Percentiles rank a stretch among this genome's conserved stretches.
These are phyloP conservation scores for Myxocyprinus asiaticus DNA, from an alignment of 2,113 vertebrate species.

Conservation along the genomic window DNA sequence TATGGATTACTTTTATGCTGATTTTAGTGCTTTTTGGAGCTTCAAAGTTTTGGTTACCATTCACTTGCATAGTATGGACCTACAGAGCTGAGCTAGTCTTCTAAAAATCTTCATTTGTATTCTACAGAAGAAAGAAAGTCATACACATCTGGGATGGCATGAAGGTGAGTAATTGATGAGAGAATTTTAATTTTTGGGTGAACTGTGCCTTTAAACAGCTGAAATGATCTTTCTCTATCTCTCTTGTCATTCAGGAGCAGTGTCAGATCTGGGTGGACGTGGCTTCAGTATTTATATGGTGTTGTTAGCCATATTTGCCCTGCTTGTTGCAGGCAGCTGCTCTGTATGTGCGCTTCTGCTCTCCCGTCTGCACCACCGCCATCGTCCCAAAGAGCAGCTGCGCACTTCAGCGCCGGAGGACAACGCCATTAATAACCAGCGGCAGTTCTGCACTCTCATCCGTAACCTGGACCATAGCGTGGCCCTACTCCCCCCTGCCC, in stretches of 20 bases:
- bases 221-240: background rate
- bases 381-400: conserved; percentile 68
- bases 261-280: conserved; percentile 58
- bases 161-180: too few species aligned
- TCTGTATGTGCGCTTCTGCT: conserved; percentile 67
- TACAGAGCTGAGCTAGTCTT: too few species aligned
- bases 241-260: conserved; percentile 55
- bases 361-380: conserved; percentile 69
- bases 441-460: conserved; percentile 77
- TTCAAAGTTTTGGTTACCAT: too few species aligned
- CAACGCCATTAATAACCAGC: conserved; percentile 79
- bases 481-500: conserved; percentile 53
- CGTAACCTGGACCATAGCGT: conserved; percentile 71
- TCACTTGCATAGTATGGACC: too few species aligned
- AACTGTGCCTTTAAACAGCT: too few species aligned
- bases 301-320: conserved; percentile 67
- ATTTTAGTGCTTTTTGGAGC: too few species aligned
- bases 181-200: too few species aligned
- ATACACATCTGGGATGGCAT: too few species aligned
- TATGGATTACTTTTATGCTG: too few species aligned
- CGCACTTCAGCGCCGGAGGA: conserved; percentile 49
- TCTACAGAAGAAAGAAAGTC: too few species aligned
- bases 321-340: conserved; percentile 67
- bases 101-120: too few species aligned
- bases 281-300: conserved; percentile 73